Conservation (phyloP, 1,140 invertebrate species). For the Orchesella cincta region DNA sequence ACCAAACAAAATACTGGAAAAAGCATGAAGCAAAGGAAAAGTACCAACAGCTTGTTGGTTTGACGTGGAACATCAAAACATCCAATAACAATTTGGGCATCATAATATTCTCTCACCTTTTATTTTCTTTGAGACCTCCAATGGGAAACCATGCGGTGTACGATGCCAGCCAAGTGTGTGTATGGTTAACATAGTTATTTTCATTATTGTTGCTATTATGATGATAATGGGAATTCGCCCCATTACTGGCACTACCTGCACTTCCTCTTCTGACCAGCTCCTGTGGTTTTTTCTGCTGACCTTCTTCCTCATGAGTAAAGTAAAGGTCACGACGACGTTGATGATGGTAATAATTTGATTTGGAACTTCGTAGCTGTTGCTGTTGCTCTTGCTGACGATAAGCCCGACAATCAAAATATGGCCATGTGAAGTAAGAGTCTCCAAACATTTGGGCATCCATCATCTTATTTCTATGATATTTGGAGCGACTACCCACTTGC, state of each 20-base stretch:
- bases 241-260: conserved; percentile 7
- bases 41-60: not conserved
- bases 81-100: not conserved
- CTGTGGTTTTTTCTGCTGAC: conserved; percentile 15
- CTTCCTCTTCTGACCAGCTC: not conserved
- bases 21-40: conserved; percentile 6
- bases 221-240: not conserved
- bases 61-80: no score
- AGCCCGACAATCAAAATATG: conserved; percentile 19
- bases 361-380: not conserved
- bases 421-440: conserved; percentile 21
- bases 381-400: conserved; percentile 7
- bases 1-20: no score
- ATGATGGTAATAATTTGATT: not conserved
- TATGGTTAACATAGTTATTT: not conserved
- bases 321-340: not conserved
- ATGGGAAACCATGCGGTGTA: conserved; percentile 45
- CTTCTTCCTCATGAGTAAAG: conserved; percentile 1
- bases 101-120: conserved; percentile 19
- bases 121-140: conserved; percentile 19
- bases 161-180: conserved; percentile 33
- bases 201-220: conserved; percentile 17
- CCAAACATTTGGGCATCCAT: conserved; percentile 27
- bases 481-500: not conserved
- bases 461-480: conserved; percentile 18